Evolutionary conservation across 2,797 vertebrate species (phyloP), one percentile per base, ranked within the genome.

Genomic region (Onychomys leucogaster): DNA sequence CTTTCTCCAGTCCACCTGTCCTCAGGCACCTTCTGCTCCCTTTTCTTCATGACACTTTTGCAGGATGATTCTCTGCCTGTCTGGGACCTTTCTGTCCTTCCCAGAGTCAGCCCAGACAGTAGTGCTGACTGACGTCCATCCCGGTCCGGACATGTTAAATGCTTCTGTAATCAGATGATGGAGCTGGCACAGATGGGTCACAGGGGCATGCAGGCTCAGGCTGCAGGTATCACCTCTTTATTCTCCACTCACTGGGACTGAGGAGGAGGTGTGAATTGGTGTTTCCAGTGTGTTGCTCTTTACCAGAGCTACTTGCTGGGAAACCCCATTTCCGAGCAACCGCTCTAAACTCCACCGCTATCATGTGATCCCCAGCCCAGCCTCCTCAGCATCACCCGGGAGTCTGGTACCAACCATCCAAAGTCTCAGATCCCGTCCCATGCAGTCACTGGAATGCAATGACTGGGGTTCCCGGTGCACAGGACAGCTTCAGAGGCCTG

Each of bases 1-100:
- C 52, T n/a, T n/a, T 8, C 32, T 16, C 43, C 34, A 3, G 0
- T 0, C 3, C 4, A 17, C 25, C 14, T 11, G 5, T 12, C 57
- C 46, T 9, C 57, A 65, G 46, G 8, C 19, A 16, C 23, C 19
- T 23, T 49, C 41, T 41, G 21, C 43, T 37, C 1, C 34, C 19
- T 49, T 85, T 65, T 65, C 29, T 13, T 85, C 61, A 43, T 29
- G 17, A 5, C 1, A 43, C 55, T 29, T 87, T 57, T 78, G 75
- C 6, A 43, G 2, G 7, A 32, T 2, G 0, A 8, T 55, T 43
- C 29, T 4, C 23, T 27, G 14, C 12, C 84, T 23, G 34, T 34
- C 29, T 67, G 1, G 3, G 27, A 29, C 37, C 57, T 43, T 46
- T 34, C 61, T 85, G 34, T 69, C 34, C 57, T 69, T 16, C 29